Evolutionary conservation across 2,888 invertebrate species (phyloP), one percentile per base, ranked within the genome.

Genomic region (Cheilosia vulpina): DNA sequence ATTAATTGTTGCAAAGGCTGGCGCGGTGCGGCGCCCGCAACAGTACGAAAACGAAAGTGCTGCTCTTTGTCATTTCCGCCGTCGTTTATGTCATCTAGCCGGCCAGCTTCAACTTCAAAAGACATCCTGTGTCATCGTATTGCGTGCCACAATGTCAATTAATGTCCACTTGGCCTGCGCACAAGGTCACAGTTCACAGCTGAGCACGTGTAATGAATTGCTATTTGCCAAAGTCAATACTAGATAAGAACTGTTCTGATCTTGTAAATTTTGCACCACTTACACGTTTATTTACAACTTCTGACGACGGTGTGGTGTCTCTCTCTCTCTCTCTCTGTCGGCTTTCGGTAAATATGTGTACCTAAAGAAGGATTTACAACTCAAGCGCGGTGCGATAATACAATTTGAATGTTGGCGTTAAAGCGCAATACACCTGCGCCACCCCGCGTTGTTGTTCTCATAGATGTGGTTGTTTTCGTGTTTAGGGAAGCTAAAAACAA

Each of bases 1-100:
- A 84, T 79, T 84, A 84, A 84, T 84, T 84, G 78, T 45, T 84
- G 50, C 73, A 84, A 73, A 21, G n/a, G 62, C 11, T 34, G 50
- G 17, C 24, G 50, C 45, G 17, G 17, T 3, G 47, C 47, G 68
- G 60, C 60, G 41, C 60, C 50, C 57, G 45, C 41, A 52, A 41
- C 21, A 66, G n/a, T 15, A 50, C 63, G 65, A 63, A 76, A 75
- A 21, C 21, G 66, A 83, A 73, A 83, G 78, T 83, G 57, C 68
- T 82, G 53, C 50, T 68, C 78, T 83, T 73, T 78, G 68, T 53
- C 68, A 73, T 21, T 63, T 83, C 83, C 83, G 83, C 83, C 73
- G 38, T 13, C 68, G 55, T 57, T 65, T 57, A 58, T 75, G 55
- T 82, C 71, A 76, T 82, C 55, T 41, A 47, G 58, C 31, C 43